Evolutionary conservation across 2,888 invertebrate species (phyloP), one percentile per base, ranked within the genome.

Genomic region (Macrosiphum euphorbiae): DNA sequence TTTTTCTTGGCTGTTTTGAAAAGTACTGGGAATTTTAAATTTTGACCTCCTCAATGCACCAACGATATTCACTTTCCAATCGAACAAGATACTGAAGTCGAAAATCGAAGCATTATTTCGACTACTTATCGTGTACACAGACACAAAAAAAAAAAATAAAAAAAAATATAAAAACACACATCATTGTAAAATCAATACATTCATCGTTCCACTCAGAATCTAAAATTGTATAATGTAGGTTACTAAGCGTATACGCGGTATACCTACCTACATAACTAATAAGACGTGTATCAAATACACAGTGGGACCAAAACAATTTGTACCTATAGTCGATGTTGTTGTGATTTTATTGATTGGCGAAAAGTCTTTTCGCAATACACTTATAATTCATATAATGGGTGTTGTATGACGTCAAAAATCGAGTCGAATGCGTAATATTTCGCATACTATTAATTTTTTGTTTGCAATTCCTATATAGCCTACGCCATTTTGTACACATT

Each of bases 401-500:
- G 47, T 55, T 61, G 61, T 52, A n/a, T 88, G 88, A 92, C 67
- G 67, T 92, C 52, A 41, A 92, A 92, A 92, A 67, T 86, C 50
- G 55, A 91, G 24, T 86, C 92, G 86, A 78, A 50, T 88, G 88
- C 67, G 88, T 41, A 41, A 92, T 67, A 92, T 88, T 88, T 35
- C 11, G 87, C 92, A 47, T 92, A 61, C 24, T 50, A 92, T 87
- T 91, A 10, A 61, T 50, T n/a, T 13, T 90, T 78, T 90, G 11
- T 90, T 61, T 3, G 89, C 89, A 78, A 91, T 91, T 44, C 52
- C 78, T 78, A 20, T 20, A 35, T 91, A 84, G 28, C 84, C 91
- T 91, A 91, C 91, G 90, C 90, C 90, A 28, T 52, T 24, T 78
- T 90, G 50, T 78, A 41, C 78, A 78, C 78, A 35, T 35, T 78